Evolutionary conservation across 30 jellyfish, hydroid and myxozoan genomes (phyloP).

Genomic region (Aurelia aurita complex sp. Pacific): DNA sequence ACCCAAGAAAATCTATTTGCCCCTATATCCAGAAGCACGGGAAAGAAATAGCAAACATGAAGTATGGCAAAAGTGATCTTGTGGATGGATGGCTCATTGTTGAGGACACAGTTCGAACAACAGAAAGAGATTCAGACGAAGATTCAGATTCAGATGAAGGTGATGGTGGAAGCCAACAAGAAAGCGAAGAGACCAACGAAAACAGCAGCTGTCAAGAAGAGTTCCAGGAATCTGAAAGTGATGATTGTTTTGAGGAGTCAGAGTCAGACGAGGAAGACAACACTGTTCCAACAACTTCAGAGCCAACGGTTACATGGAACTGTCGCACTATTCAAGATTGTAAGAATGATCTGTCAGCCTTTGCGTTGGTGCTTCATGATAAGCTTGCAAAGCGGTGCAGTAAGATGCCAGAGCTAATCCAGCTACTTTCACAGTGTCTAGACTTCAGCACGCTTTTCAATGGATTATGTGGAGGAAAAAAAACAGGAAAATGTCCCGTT

Average conservation of each 20-base stretch:
- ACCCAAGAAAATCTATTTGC: neutral
- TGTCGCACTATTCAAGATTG: slow-evolving; percentile 13
- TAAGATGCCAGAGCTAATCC: slow-evolving; percentile 10
- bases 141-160: neutral
- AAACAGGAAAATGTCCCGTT: slow-evolving; percentile 12
- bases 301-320: slow-evolving; percentile 9
- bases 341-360: slow-evolving; percentile 5
- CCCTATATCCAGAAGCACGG: neutral
- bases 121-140: neutral
- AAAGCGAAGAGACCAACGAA: neutral
- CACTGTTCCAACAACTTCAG: neutral
- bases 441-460: slow-evolving; percentile 8
- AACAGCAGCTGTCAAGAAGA: neutral
- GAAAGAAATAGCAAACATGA: neutral
- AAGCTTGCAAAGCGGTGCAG: neutral
- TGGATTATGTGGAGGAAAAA: slow-evolving; percentile 2
- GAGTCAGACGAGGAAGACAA: neutral
- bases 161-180: neutral
- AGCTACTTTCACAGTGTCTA: slow-evolving; percentile 20
- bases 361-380: slow-evolving; percentile 3
- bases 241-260: neutral
- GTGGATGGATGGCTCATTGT: slow-evolving; percentile 5
- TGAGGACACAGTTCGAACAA: neutral
- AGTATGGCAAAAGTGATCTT: neutral
- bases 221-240: neutral